Conservation (phyloP, 1,140 invertebrate species). For the Hyles vespertilio region DNA sequence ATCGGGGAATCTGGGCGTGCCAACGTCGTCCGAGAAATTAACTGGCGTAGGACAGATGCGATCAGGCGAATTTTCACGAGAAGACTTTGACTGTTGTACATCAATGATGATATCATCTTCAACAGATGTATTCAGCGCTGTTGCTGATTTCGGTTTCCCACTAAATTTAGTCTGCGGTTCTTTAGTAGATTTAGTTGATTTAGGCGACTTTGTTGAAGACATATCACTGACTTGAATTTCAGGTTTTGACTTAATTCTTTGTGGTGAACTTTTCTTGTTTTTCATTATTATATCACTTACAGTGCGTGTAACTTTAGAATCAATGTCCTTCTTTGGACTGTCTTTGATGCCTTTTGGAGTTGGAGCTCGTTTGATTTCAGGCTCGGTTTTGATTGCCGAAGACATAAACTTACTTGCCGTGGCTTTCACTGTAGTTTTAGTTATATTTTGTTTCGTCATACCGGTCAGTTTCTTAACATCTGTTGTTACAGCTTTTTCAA, state of each 20-base stretch:
- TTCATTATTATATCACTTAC: constrained; percentile 76
- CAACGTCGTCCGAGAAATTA: constrained; percentile 76
- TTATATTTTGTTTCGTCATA: constrained; percentile 45
- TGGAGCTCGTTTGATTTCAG: constrained; percentile 35
- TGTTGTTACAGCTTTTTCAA: constrained; percentile 39
- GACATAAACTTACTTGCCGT: constrained; percentile 18
- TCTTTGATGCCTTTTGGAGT: constrained; percentile 42
- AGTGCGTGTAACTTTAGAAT: constrained; percentile 73
- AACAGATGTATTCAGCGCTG: constrained; percentile 55
- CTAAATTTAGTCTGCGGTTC: constrained; percentile 51
- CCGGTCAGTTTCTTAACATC: constrained; percentile 45
- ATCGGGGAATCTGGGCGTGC: constrained; percentile 81
- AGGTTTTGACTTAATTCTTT: constrained; percentile 66
- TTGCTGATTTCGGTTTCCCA: constrained; percentile 67
- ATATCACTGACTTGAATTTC: constrained; percentile 66
- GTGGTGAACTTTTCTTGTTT: constrained; percentile 57
- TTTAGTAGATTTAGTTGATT: constrained; percentile 50
- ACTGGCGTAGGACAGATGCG: constrained; percentile 80
- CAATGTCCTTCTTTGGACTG: constrained; percentile 57
- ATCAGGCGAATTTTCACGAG: constrained; percentile 82
- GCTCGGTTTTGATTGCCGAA: constrained; percentile 32
- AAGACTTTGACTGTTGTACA: constrained; percentile 82
- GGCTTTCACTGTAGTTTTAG: constrained; percentile 27
- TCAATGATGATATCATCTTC: constrained; percentile 78
- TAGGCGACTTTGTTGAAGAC: constrained; percentile 49